phyloP scores from a whole-genome alignment of 2,113 vertebrate genomes.

The Spizaetus ornatus region DNA sequence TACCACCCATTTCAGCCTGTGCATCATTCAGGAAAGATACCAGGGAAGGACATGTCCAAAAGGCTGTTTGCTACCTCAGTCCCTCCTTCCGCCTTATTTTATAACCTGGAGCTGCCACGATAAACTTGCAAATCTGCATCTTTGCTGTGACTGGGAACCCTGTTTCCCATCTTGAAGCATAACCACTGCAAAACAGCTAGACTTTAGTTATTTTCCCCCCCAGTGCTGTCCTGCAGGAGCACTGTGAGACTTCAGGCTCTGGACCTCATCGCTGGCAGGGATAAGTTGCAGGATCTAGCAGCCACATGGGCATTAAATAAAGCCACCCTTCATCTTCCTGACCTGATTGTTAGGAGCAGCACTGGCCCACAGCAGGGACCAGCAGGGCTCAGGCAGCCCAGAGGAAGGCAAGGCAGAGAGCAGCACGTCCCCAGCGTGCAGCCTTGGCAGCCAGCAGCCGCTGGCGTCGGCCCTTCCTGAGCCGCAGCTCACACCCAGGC shows the following conservation, averaged over 20 bases:
- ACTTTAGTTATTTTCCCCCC: not conserved
- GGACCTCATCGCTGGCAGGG: not conserved
- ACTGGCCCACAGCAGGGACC: not conserved
- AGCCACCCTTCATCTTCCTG: not conserved
- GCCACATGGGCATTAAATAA: not conserved
- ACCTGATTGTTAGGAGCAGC: not conserved
- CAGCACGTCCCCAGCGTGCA: not conserved
- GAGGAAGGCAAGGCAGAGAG: not conserved
- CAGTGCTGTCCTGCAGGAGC: not conserved
- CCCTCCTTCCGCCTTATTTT: not conserved
- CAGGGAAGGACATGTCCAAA: not conserved
- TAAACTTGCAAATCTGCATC: not conserved
- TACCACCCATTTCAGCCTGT: not conserved
- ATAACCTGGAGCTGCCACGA: not conserved
- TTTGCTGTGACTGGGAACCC: not conserved
- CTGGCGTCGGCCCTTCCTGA: fast-evolving
- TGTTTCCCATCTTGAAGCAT: not conserved
- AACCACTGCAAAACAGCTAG: not conserved
- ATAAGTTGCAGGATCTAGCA: not conserved
- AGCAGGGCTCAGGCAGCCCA: not conserved
- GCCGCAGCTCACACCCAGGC: not conserved
- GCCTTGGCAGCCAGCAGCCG: too few species aligned
- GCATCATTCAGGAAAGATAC: not conserved
- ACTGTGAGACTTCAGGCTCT: not conserved
- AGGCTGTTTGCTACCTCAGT: not conserved